Evolutionary conservation across 2,113 vertebrate genomes (phyloP).

Genomic region (Arenaria interpres): DNA sequence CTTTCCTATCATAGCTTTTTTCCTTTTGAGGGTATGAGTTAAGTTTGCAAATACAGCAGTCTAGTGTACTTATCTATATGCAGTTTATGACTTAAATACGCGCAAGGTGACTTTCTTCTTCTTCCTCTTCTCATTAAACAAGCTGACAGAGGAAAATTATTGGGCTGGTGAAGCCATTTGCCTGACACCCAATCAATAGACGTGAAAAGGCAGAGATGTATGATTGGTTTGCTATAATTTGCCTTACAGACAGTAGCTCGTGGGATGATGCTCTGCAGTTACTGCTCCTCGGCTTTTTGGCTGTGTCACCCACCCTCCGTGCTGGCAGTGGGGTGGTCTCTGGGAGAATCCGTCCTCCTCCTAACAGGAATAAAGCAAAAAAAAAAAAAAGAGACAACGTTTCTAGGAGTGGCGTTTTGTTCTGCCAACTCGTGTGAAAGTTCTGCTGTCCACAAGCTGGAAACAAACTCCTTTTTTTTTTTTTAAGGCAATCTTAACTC

Average conservation of each 20-base stretch:
- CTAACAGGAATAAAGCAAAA: neutral
- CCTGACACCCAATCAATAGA: neutral
- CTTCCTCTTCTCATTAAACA: neutral
- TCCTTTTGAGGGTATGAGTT: neutral
- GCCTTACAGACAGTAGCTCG: neutral
- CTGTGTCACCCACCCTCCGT: rapidly evolving
- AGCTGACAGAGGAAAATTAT: neutral
- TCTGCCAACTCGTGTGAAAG: neutral
- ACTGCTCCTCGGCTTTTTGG: neutral
- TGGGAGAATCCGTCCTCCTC: neutral
- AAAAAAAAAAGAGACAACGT: neutral
- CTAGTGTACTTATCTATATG: neutral
- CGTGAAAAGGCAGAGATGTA: neutral
- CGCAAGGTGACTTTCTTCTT: constrained; percentile 12
- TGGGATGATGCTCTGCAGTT: neutral
- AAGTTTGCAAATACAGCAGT: neutral
- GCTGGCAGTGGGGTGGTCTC: neutral
- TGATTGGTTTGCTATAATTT: neutral
- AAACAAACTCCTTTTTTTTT: neutral
- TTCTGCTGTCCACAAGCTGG: neutral
- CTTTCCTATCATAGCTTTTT: neutral
- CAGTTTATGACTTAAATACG: neutral
- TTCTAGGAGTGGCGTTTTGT: neutral
- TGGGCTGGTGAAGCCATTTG: neutral
- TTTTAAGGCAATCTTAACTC: neutral